A percentile compares a stretch with the other conserved stretches of the same genome.
Evolutionary conservation across 1,140 invertebrate genomes (phyloP).

Genomic region (Myzus persicae): DNA sequence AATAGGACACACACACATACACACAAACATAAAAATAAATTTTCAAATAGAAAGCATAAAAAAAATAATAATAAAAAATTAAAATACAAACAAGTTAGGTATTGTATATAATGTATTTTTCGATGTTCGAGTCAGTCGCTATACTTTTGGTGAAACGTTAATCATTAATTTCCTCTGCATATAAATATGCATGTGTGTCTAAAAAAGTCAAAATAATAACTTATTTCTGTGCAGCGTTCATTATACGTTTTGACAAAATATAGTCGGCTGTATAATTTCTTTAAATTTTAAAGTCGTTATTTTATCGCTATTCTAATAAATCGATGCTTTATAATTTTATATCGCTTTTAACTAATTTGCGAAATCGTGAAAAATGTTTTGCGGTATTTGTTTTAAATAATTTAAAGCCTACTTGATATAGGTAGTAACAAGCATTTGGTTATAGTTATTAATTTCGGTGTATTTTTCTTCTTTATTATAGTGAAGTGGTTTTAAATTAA

Average conservation of each 20-base stretch:
- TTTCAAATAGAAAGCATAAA: background rate
- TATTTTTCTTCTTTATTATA: background rate
- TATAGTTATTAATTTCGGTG: background rate
- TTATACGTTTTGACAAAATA: background rate
- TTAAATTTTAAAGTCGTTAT: background rate
- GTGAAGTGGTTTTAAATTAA: background rate
- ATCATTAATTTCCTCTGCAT: background rate
- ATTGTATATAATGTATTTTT: background rate
- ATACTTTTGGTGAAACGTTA: background rate
- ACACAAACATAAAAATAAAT: background rate
- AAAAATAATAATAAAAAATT: background rate
- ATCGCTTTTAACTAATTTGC: background rate
- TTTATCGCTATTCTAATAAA: conserved; percentile 6
- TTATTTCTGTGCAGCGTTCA: background rate
- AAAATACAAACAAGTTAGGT: background rate
- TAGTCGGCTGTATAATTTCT: background rate
- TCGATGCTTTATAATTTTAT: background rate
- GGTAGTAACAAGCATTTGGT: background rate
- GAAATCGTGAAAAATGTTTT: background rate
- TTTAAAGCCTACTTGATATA: background rate
- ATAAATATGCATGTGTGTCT: background rate
- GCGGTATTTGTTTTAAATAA: background rate
- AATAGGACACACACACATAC: too few species aligned
- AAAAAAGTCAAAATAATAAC: background rate
- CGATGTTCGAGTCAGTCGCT: background rate